Percentiles rank a stretch among this genome's conserved stretches.
phyloP scores from a whole-genome alignment of 2,113 vertebrate genomes.

The Peromyscus leucopus region DNA sequence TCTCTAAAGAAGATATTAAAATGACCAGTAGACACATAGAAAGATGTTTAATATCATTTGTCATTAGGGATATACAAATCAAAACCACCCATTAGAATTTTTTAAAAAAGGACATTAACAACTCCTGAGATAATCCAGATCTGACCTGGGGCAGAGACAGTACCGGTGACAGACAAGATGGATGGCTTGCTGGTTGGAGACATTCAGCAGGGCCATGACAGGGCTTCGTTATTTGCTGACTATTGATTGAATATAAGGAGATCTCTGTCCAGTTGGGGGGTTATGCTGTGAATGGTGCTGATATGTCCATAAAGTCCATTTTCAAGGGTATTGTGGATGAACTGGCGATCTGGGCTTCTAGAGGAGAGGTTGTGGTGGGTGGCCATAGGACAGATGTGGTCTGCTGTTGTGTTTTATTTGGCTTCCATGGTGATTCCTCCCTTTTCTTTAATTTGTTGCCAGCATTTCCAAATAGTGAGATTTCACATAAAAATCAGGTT shows the following conservation, averaged over 20 bases:
- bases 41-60: neutral
- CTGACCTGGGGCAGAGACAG: neutral
- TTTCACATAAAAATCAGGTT: conserved; percentile 71
- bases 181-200: neutral
- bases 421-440: neutral
- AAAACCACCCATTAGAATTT: neutral
- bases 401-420: conserved; percentile 57
- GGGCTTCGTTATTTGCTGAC: conserved; percentile 7
- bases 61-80: conserved; percentile 4
- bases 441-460: conserved; percentile 68
- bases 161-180: neutral
- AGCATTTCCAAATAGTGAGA: conserved; percentile 74
- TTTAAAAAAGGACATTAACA: neutral
- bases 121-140: neutral
- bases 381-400: conserved; percentile 8
- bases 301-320: neutral
- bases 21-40: neutral
- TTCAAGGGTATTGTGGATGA: neutral
- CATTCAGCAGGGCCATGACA: neutral
- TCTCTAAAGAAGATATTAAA: neutral
- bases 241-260: neutral
- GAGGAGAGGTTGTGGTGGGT: conserved; percentile 47
- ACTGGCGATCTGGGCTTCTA: neutral
- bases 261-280: conserved; percentile 20
- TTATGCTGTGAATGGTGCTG: neutral